Evolutionary conservation across 2,888 invertebrate genomes (phyloP), one percentile per base, ranked within the genome.

Genomic region (Aleiodes testaceus): DNA sequence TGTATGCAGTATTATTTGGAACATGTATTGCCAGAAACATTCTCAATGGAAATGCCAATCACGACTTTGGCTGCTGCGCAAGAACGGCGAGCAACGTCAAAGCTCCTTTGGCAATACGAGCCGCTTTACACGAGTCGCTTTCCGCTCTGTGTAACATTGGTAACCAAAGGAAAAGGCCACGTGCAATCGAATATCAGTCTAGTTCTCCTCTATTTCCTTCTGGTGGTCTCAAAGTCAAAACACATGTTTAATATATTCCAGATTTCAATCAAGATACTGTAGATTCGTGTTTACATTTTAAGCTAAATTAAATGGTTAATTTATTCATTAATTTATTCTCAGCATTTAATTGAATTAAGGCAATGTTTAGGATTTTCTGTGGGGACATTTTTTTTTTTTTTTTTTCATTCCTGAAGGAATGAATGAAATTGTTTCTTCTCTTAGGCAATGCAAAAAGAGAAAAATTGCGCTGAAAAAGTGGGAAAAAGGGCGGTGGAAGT

Each of bases 401-500:
- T 36, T 36, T 1, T 26, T 26, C 5, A 26, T 26, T 26, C 11
- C 9, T 11, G 36, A 6, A 36, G 9, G 9, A 36, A 36, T 36
- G 36, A 36, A 36, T 36, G 36, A 36, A 0, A 36, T 36, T 36
- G 36, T 36, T 36, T 11, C n/a, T 50, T 50, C 18, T 11, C 11
- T 50, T 16, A 5, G n/a, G 3, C 30, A n/a, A 55, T 55, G 30
- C 36, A 36, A n/a, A 30, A 26, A 26, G 30, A 30, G 55, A 12
- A 14, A 16, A 30, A 30, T 14, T 7, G 42, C 16, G 3, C 11
- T 59, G 36, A 9, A 11, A 18, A 36, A 59, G 59, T 36, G 59
- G 42, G 20, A 52, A 65, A 65, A 55, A 68, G 55, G 47, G 52
- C 55, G 69, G 67, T 67, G 69, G 78, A 82, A 81, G 83, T 81